A percentile compares a stretch with the other conserved stretches of the same genome.
phyloP scores from a whole-genome alignment of 2,888 invertebrate genomes.

The Camptogramma bilineatum region DNA sequence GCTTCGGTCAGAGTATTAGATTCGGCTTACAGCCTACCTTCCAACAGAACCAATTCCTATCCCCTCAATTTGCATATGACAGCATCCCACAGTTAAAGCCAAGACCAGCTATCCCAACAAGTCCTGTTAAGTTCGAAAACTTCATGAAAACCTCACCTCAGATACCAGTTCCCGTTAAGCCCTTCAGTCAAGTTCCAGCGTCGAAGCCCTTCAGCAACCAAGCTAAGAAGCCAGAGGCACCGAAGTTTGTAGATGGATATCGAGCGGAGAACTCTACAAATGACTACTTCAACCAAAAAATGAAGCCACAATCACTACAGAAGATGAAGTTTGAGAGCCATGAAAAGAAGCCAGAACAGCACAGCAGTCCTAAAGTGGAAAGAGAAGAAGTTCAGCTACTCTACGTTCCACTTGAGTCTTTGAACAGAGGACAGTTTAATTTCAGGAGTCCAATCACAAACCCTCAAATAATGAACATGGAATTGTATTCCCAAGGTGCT shows the following conservation, averaged over 20 bases:
- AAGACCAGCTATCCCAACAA: conserved; percentile 51
- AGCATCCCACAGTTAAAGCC: conserved; percentile 59
- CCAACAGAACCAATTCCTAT: conserved; percentile 72
- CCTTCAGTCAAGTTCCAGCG: conserved; percentile 45
- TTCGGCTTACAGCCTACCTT: conserved; percentile 75
- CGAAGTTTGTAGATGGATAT: conserved; percentile 77
- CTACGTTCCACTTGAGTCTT: conserved; percentile 92
- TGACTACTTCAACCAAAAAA: conserved; percentile 55
- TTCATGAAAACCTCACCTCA: conserved; percentile 52
- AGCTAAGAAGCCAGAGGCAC: conserved; percentile 62
- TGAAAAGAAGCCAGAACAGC: conserved; percentile 59
- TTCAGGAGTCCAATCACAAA: conserved; percentile 63
- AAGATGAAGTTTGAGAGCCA: conserved; percentile 72
- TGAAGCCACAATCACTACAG: conserved; percentile 70
- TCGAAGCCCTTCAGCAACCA: conserved; percentile 64
- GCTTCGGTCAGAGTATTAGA: conserved; percentile 74
- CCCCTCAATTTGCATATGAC: conserved; percentile 70
- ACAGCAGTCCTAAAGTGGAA: conserved; percentile 63
- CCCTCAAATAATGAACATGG: conserved; percentile 63
- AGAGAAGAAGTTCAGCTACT: conserved; percentile 91
- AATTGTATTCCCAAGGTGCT: conserved; percentile 62
- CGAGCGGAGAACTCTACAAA: conserved; percentile 67
- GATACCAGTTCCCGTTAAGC: conserved; percentile 36
- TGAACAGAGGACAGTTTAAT: conserved; percentile 83
- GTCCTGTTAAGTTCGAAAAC: conserved; percentile 66